These are phyloP conservation scores for Semicossyphus pulcher DNA, from an alignment of 2,113 vertebrate species.

Conservation along the genomic window DNA sequence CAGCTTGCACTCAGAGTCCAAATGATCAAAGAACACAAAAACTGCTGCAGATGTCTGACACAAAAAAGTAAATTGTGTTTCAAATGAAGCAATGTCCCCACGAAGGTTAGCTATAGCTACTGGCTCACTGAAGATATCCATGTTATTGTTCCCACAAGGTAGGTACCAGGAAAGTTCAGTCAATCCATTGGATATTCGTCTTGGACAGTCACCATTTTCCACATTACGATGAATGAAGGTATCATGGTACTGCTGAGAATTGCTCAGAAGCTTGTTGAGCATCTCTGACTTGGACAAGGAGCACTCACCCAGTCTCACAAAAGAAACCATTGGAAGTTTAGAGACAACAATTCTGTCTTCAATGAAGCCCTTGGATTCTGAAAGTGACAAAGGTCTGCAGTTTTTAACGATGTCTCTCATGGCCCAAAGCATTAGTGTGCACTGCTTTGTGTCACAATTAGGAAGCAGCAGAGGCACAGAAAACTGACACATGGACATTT, in stretches of 20 bases:
- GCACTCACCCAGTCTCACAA: constrained; percentile 83
- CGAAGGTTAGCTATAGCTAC: constrained; percentile 80
- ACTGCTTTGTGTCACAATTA: constrained; percentile 68
- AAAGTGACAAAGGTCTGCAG: constrained; percentile 64
- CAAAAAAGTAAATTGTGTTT: constrained; percentile 81
- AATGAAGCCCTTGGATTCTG: constrained; percentile 54
- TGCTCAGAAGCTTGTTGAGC: constrained; percentile 83
- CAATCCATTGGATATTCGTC: constrained; percentile 83
- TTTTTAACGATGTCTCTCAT: constrained; percentile 80
- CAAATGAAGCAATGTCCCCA: constrained; percentile 77
- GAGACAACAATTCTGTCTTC: constrained; percentile 71
- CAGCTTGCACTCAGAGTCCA: constrained; percentile 60
- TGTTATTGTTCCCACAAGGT: constrained; percentile 74
- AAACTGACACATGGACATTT: constrained; percentile 86
- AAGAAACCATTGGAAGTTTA: constrained; percentile 79
- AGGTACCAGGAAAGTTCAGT: constrained; percentile 85
- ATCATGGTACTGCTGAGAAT: constrained; percentile 72
- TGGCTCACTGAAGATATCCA: constrained; percentile 75
- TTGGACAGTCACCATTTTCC: constrained; percentile 66
- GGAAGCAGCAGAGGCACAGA: constrained; percentile 85
- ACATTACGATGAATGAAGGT: constrained; percentile 80
- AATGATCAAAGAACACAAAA: constrained; percentile 81
- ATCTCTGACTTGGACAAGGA: constrained; percentile 85
- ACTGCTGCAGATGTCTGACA: constrained; percentile 81
- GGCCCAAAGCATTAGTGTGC: constrained; percentile 81